A percentile compares a stretch with the other conserved stretches of the same genome.
Evolutionary conservation across 2,113 vertebrate genomes (phyloP).

Genomic region (Spermophilus dauricus): DNA sequence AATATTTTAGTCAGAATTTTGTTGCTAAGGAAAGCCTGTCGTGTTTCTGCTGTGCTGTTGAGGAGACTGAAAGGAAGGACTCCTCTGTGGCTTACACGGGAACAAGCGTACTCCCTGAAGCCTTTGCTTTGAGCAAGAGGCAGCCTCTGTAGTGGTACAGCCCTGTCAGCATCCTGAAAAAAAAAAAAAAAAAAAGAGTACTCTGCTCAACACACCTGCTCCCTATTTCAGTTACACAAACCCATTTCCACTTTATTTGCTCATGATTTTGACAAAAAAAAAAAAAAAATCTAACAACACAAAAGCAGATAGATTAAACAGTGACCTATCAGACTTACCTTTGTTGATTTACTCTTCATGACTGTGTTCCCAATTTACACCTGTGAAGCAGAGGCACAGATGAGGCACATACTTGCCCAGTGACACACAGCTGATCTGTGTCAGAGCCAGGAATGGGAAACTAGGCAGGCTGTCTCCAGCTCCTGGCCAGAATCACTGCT

Average conservation of each 20-base stretch:
- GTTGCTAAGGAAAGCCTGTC: not conserved
- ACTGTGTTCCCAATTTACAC: not conserved
- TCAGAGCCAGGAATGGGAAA: not conserved
- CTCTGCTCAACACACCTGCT: not conserved
- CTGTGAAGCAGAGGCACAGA: not conserved
- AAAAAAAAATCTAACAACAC: not conserved
- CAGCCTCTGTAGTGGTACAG: fast-evolving
- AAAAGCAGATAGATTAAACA: not conserved
- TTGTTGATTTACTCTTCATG: not conserved
- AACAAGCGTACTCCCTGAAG: not conserved
- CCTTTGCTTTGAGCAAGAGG: not conserved
- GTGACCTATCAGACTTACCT: not conserved
- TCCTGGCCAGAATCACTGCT: not conserved
- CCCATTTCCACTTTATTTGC: not conserved
- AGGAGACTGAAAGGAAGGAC: not conserved
- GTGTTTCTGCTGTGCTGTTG: not conserved
- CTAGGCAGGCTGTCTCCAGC: not conserved
- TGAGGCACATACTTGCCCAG: not conserved
- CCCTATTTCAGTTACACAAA: not conserved
- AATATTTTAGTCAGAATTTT: not conserved
- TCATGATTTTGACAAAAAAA: not conserved
- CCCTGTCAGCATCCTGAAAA: not conserved
- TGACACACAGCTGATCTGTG: not conserved
- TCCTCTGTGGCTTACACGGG: not conserved
- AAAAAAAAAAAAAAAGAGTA: no score